These are phyloP conservation scores for Neolamprologus cancellatus DNA, from an alignment of 2,113 vertebrate genomes.

Conservation along the genomic window DNA sequence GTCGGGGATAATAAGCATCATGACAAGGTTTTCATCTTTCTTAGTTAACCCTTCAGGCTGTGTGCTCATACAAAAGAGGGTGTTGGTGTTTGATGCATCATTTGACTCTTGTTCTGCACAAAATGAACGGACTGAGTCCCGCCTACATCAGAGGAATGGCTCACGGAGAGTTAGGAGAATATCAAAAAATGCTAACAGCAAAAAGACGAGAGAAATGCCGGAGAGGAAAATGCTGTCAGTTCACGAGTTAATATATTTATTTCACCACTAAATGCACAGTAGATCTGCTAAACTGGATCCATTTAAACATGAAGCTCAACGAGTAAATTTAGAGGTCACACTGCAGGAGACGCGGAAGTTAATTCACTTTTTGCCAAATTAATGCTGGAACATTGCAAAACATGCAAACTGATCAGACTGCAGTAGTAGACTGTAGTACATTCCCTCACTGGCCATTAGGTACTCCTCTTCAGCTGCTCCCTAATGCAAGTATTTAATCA, in stretches of 20 bases:
- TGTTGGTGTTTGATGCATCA: neutral
- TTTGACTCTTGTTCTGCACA: neutral
- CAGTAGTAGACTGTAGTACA: neutral
- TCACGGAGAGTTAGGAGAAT: neutral
- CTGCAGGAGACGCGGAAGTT: neutral
- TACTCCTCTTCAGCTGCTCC: neutral
- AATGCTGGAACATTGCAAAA: neutral
- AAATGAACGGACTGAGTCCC: neutral
- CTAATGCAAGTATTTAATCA: neutral
- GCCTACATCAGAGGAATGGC: neutral
- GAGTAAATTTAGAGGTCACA: neutral
- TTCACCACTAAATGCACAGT: neutral
- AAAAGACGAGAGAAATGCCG: neutral
- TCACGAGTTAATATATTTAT: neutral
- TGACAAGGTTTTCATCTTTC: neutral
- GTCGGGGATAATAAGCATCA: accelerated
- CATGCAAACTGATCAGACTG: neutral
- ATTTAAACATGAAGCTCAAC: neutral
- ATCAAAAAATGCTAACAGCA: neutral
- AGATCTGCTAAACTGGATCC: neutral
- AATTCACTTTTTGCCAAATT: neutral
- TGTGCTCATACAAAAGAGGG: neutral
- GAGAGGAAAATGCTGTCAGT: neutral
- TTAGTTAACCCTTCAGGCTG: neutral
- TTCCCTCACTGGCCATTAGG: neutral